Conservation (phyloP, 37 sponge, comb jelly and placozoan species). For the Beroe ovata region DNA sequence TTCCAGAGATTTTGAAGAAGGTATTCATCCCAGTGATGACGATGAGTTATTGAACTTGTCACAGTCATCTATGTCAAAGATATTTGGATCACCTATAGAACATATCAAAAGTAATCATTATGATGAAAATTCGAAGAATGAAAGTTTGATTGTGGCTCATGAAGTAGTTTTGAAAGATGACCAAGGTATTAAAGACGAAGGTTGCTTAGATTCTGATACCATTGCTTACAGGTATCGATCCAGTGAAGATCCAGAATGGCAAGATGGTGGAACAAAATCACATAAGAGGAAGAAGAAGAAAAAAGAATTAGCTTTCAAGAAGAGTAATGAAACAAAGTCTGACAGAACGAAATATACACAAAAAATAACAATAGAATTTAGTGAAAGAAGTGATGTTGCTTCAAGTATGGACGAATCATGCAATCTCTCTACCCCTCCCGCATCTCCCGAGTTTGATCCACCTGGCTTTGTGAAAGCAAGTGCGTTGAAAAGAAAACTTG, state of each 20-base stretch:
- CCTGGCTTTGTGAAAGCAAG: not conserved
- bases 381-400: constrained; percentile 36
- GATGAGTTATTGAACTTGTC: not conserved
- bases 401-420: constrained; percentile 34
- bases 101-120: not conserved
- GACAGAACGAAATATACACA: not conserved
- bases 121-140: not conserved
- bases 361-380: constrained; percentile 23
- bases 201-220: not conserved
- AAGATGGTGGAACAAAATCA: not conserved
- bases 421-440: constrained; percentile 28
- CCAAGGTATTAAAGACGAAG: not conserved
- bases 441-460: constrained; percentile 34
- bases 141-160: constrained; percentile 17
- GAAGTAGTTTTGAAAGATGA: constrained; percentile 13
- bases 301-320: not conserved
- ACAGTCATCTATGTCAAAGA: not conserved
- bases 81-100: not conserved
- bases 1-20: too few species aligned
- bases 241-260: constrained; percentile 54
- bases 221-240: not conserved
- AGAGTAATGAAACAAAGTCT: not conserved
- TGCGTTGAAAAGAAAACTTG: not conserved
- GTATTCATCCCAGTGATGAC: not conserved
- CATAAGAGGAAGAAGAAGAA: constrained; percentile 2